These are phyloP conservation scores for Ophraella communa DNA, from an alignment of 2,888 invertebrate species.

Conservation along the genomic window DNA sequence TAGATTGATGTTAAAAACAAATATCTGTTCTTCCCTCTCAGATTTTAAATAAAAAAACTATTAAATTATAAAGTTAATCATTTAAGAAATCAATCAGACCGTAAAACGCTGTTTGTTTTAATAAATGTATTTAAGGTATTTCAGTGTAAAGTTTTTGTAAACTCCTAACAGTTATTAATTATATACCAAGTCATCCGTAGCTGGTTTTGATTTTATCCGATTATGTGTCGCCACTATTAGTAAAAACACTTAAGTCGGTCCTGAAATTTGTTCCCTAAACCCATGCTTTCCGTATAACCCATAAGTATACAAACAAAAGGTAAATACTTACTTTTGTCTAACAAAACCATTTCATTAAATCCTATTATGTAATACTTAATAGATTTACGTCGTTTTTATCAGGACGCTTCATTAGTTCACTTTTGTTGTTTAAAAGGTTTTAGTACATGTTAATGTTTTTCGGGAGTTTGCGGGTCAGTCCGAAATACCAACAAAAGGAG, in stretches of 20 bases:
- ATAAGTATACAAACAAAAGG: constrained; percentile 33
- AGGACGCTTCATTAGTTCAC: constrained; percentile 30
- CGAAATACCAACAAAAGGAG: not conserved
- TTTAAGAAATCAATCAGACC: no score
- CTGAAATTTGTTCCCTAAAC: constrained; percentile 18
- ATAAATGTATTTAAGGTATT: no score
- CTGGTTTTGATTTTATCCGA: no score
- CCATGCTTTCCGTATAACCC: constrained; percentile 29
- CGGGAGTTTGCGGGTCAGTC: constrained; percentile 18
- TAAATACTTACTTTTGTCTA: constrained; percentile 27
- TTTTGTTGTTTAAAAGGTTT: constrained; percentile 23
- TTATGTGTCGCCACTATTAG: not conserved
- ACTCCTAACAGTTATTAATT: no score
- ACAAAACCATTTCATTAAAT: constrained; percentile 38
- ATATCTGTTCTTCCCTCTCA: no score
- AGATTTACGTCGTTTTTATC: constrained; percentile 33
- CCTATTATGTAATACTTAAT: constrained; percentile 36
- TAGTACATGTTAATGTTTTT: constrained; percentile 23
- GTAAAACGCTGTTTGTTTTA: no score
- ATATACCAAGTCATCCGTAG: no score
- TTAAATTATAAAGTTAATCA: no score
- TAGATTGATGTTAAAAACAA: no score
- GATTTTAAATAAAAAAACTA: no score
- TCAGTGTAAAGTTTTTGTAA: no score
- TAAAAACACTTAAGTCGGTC: not conserved